A percentile compares a stretch with the other conserved stretches of the same genome.
Evolutionary conservation across 2,888 invertebrate species (phyloP).

Genomic region (Pheosia gnoma): DNA sequence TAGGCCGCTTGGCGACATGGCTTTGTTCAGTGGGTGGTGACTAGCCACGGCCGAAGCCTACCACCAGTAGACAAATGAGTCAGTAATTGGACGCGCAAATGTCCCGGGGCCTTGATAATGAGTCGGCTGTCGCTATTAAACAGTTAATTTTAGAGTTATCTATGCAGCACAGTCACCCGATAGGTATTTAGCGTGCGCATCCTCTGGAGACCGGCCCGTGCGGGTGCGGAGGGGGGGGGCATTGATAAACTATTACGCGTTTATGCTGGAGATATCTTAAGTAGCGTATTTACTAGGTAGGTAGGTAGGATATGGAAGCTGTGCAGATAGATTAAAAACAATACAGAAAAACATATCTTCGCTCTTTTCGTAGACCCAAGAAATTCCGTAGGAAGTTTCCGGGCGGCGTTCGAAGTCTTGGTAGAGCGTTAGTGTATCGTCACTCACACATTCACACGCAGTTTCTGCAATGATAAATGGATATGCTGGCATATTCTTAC

Average conservation of each 20-base stretch:
- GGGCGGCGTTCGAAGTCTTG: too few relatives aligned
- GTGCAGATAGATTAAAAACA: too few relatives aligned
- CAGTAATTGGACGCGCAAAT: conserved; percentile 31
- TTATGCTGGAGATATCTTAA: not conserved
- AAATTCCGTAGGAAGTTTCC: too few relatives aligned
- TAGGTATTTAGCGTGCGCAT: conserved; percentile 13
- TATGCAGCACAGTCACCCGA: conserved; percentile 8
- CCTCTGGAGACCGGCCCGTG: conserved; percentile 8
- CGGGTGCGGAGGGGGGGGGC: not conserved
- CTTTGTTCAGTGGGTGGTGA: too few relatives aligned
- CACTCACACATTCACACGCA: not conserved
- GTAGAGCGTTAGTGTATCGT: too few relatives aligned
- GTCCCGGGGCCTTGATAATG: conserved; percentile 36
- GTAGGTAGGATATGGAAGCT: too few relatives aligned
- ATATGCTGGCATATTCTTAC: conserved; percentile 67
- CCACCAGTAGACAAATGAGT: too few relatives aligned
- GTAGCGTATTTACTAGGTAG: too few relatives aligned
- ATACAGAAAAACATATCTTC: not conserved
- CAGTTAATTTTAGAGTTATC: conserved; percentile 30
- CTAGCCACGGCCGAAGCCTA: too few relatives aligned
- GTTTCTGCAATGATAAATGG: too few relatives aligned
- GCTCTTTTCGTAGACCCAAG: too few relatives aligned
- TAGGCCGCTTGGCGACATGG: too few relatives aligned
- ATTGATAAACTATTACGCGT: conserved; percentile 1
- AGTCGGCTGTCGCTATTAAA: conserved; percentile 28